Conservation (phyloP, 2,113 vertebrate genomes). For the Marmota monax region DNA sequence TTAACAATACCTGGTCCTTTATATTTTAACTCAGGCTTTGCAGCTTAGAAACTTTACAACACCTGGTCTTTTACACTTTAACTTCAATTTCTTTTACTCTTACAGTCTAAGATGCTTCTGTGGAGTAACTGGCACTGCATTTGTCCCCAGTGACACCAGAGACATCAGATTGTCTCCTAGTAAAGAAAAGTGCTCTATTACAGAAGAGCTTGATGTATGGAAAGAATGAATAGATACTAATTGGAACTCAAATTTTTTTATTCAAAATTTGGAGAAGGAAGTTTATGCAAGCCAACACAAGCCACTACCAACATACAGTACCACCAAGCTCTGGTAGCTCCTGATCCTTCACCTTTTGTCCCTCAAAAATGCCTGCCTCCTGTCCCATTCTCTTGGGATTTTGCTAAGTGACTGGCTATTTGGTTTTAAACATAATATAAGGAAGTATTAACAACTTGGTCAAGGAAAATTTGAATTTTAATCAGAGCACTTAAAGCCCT, state of each 20-base stretch:
- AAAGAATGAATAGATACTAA: background rate
- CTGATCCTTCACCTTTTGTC: background rate
- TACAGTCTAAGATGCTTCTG: too few relatives aligned
- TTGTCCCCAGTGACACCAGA: background rate
- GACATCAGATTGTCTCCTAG: background rate
- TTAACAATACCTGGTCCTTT: too few relatives aligned
- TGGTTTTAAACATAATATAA: background rate
- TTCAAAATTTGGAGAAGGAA: background rate
- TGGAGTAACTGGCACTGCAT: background rate
- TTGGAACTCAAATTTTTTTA: background rate
- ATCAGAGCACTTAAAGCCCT: background rate
- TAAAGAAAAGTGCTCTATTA: background rate
- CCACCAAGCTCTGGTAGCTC: background rate
- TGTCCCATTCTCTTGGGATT: background rate
- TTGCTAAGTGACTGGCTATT: background rate
- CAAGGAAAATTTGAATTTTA: background rate
- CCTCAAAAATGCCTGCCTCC: background rate
- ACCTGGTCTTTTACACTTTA: too few relatives aligned
- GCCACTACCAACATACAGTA: rapidly evolving
- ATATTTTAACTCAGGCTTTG: too few relatives aligned
- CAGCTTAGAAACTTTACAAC: too few relatives aligned
- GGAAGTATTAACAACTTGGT: background rate
- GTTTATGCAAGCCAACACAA: too few relatives aligned
- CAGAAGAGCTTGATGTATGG: background rate
- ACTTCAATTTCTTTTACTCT: too few relatives aligned